Base-by-base conservation (phyloP, 2,113 vertebrate genomes). In the Benitochromis conjunctus region DNA sequence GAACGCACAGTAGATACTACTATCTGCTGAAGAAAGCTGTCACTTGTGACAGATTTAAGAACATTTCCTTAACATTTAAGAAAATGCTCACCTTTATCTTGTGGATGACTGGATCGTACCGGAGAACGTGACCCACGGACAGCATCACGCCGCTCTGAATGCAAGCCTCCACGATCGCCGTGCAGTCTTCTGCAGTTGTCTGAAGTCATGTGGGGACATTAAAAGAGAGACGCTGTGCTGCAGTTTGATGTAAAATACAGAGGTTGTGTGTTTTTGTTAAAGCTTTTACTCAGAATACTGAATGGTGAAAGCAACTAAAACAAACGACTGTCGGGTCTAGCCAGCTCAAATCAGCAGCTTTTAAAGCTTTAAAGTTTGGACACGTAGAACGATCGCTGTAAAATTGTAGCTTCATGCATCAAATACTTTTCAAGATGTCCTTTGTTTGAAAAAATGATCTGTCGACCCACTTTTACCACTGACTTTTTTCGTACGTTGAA, bases 51-150 rank as follows among this genome's bases (percentile, higher is more conserved):
- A 26, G 26, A 26, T 26, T 26, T 26, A 26, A 26, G 26, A 26
- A 26, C 26, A 26, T 26, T 26, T 26, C 3, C 26, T 26, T 26
- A 2, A 26, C 26, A 26, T 26, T 26, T 26, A 26, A 26, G 14
- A 77, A 26, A 74, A 9, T 9, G 5, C 69, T 91, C 86, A 97
- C 97, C 95, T 97, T 97, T 80, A 97, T 96, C 90, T 95, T 95
- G 86, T 87, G 92, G 62, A 96, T 95, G 34, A 90, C 18, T 2
- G 97, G 97, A 85, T 96, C 95, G 16, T 97, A 97, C 4, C 96
- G 95, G 14, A 97, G 95, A 48, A 97, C 97, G 38, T 97, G 97
- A 79, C 97, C 96, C 51, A 97, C 97, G 0, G 95, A 91, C 1
- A 97, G 95, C 51, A 97, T 96, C 69, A 97, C 95, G 2, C 91